Conservation (phyloP, 2,797 vertebrate species). For the Neomorphus geoffroyi region DNA sequence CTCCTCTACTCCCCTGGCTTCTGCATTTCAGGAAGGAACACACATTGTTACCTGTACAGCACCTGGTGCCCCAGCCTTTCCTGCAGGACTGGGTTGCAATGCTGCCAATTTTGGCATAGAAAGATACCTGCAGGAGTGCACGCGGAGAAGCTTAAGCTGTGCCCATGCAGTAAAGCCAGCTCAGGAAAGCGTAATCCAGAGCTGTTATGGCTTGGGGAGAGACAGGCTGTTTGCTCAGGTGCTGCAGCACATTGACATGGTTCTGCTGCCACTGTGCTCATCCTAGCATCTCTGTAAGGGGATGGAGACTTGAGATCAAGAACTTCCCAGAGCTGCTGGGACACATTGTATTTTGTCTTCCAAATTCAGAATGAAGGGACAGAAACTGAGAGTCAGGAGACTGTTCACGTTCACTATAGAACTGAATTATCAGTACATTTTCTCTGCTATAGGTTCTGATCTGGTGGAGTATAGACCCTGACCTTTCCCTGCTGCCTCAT, state of each 20-base stretch:
- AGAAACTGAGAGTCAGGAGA: background rate
- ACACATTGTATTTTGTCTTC: background rate
- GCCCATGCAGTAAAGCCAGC: background rate
- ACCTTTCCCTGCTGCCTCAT: background rate
- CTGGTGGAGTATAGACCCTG: background rate
- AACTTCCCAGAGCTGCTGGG: background rate
- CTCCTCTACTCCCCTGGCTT: background rate
- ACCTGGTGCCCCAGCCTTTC: background rate
- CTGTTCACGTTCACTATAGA: accelerated
- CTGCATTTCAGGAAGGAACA: accelerated
- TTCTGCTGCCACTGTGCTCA: background rate
- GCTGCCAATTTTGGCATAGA: background rate
- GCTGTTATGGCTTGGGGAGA: background rate
- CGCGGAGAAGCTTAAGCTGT: background rate
- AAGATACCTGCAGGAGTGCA: background rate
- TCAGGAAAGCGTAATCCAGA: background rate
- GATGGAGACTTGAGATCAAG: background rate
- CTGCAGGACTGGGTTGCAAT: background rate
- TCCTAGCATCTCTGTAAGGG: background rate
- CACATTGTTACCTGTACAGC: accelerated
- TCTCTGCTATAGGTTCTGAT: background rate
- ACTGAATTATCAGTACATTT: background rate
- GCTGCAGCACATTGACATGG: accelerated
- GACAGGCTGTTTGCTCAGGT: background rate
- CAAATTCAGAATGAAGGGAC: background rate